Evolutionary conservation across 2,888 invertebrate species (phyloP), one percentile per base, ranked within the genome.

Genomic region (Eudemis profundana): DNA sequence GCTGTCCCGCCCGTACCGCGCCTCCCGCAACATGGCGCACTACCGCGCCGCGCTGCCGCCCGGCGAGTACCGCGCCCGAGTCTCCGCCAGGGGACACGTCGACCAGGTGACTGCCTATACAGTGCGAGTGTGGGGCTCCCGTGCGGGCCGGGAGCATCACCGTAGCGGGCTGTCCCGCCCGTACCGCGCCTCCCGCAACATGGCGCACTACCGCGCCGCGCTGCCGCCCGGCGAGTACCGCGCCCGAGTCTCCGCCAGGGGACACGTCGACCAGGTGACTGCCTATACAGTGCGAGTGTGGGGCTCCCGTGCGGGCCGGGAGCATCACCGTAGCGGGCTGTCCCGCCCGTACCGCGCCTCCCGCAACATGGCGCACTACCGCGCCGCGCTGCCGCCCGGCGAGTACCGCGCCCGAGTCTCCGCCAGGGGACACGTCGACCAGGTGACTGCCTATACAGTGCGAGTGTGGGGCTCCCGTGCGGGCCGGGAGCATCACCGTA

Each of bases 161-260:
- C 4, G 92, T 99, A 0, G 86, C 93, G 38, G 94, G 94, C 46
- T 93, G 60, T 86, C 93, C 63, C 87, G 93, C 0, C 83, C 90
- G 29, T 94, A 94, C 77, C 92, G 93, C 51, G 95, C 96, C 0
- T 93, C 95, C 0, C 90, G 91, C 74, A 96, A 95, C 81, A 92
- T 93, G 73, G 97, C 96, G 0, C 93, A 94, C 74, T 97, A 95
- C 84, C 95, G 95, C 79, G 88, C 95, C 51, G 93, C 96, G 77
- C 86, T 97, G 54, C 94, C 96, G 8, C 93, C 94, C 1, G 97
- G 96, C 0, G 84, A 91, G 23, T 96, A 96, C 81, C 87, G 85
- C 5, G 79, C 96, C 10, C 89, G 93, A 50, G 89, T 96, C 23
- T 87, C 92, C 15, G 95, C 95, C 66, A 92, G 91, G 54, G 92